Evolutionary conservation across 2,888 invertebrate species (phyloP).

Genomic region (Agriopis aurantiaria): DNA sequence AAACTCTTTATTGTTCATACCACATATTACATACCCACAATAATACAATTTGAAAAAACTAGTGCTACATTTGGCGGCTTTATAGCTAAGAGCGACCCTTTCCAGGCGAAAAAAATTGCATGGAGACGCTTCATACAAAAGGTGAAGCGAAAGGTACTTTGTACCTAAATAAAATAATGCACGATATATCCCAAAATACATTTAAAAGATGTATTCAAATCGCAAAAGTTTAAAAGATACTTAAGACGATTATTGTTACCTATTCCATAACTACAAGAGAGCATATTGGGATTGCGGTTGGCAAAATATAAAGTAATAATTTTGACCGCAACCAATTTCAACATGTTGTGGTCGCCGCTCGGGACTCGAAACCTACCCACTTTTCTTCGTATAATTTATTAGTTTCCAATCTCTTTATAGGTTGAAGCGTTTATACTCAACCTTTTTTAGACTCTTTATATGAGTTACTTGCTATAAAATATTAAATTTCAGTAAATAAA

Average conservation of each 20-base stretch:
- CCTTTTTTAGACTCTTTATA: neutral
- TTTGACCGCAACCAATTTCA: conserved; percentile 38
- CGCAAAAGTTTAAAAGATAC: neutral
- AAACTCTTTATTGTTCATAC: too few relatives aligned
- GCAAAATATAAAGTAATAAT: conserved; percentile 37
- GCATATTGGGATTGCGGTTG: conserved; percentile 22
- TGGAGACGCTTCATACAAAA: too few relatives aligned
- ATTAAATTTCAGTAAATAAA: neutral
- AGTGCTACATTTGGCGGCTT: too few relatives aligned
- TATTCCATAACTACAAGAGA: neutral
- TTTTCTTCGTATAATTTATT: conserved; percentile 46
- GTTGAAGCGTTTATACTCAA: conserved; percentile 31
- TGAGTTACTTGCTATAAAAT: neutral
- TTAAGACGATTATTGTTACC: neutral
- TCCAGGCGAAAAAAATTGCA: too few relatives aligned
- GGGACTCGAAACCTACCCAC: conserved; percentile 31
- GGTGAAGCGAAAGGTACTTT: too few relatives aligned
- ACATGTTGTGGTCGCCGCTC: conserved; percentile 36
- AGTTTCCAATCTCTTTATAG: conserved; percentile 43
- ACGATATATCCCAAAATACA: too few relatives aligned
- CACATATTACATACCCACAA: too few relatives aligned
- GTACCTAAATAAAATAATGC: too few relatives aligned
- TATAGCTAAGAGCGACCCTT: too few relatives aligned
- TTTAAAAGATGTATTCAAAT: too few relatives aligned
- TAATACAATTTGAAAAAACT: too few relatives aligned